A percentile compares a stretch with the other conserved stretches of the same genome.
phyloP scores from a whole-genome alignment of 2,113 vertebrate species.

The Madoqua kirkii region DNA sequence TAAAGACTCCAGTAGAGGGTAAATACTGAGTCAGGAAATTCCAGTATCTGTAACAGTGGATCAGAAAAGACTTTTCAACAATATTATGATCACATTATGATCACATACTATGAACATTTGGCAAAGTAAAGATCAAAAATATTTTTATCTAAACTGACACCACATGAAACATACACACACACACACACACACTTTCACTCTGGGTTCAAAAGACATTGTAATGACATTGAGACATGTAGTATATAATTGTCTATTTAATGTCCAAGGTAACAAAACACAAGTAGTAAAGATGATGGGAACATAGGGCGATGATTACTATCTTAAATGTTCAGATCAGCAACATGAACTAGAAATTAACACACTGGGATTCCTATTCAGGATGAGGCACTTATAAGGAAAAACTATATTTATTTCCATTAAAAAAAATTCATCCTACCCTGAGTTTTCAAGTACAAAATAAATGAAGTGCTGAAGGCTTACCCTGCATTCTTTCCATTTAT shows the following conservation, averaged over 20 bases:
- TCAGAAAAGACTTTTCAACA: not conserved
- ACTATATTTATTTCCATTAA: not conserved
- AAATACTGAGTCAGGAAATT: not conserved
- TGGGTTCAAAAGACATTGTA: not conserved
- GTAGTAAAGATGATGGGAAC: not conserved
- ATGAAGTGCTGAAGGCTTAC: not conserved
- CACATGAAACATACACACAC: not conserved
- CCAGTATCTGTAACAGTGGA: not conserved
- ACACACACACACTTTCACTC: not conserved
- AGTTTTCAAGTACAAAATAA: not conserved
- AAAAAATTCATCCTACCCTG: not conserved
- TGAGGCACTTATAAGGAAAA: not conserved
- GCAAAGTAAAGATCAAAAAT: not conserved
- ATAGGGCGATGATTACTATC: not conserved
- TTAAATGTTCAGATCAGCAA: not conserved
- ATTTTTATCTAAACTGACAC: not conserved
- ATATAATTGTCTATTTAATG: not conserved
- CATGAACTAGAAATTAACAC: not conserved
- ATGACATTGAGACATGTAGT: not conserved
- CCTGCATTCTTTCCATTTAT: constrained; percentile 3
- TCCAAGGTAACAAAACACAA: not conserved
- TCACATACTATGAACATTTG: not conserved
- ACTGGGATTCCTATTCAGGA: not conserved
- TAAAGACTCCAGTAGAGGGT: not conserved
- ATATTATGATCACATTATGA: not conserved